Evolutionary conservation across 1,140 invertebrate species (phyloP).

Genomic region (Laupala kohalensis): DNA sequence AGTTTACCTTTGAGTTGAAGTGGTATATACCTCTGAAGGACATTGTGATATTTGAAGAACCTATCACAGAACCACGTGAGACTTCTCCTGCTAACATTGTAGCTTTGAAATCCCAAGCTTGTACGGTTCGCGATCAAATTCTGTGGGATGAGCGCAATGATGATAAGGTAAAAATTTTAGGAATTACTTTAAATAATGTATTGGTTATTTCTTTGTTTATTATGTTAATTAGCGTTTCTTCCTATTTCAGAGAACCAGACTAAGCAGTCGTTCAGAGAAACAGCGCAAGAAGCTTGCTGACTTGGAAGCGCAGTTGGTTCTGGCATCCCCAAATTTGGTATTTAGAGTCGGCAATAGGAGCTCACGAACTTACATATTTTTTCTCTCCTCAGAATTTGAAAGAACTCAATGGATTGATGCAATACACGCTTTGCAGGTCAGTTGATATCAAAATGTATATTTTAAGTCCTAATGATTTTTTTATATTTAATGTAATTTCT

Average conservation of each 20-base stretch:
- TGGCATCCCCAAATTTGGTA: slow-evolving; percentile 70
- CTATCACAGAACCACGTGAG: slow-evolving; percentile 50
- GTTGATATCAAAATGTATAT: not conserved
- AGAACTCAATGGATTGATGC: slow-evolving; percentile 86
- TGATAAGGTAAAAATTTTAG: not conserved
- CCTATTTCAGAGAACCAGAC: slow-evolving; percentile 24
- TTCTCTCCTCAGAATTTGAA: slow-evolving; percentile 87
- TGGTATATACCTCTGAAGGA: slow-evolving; percentile 79
- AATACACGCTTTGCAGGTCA: slow-evolving; percentile 49
- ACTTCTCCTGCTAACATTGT: slow-evolving; percentile 69
- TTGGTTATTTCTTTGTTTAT: not conserved
- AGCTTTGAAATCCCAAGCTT: slow-evolving; percentile 69
- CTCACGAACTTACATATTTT: slow-evolving; percentile 60
- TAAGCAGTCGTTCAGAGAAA: slow-evolving; percentile 58
- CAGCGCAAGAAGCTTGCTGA: slow-evolving; percentile 78
- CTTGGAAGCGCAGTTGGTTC: slow-evolving; percentile 74
- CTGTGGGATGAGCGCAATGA: slow-evolving; percentile 46
- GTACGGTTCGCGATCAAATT: slow-evolving; percentile 72
- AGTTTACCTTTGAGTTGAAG: slow-evolving; percentile 83
- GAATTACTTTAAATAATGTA: not conserved
- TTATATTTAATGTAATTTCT: not conserved
- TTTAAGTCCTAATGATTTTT: not conserved
- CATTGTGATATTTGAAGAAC: slow-evolving; percentile 53
- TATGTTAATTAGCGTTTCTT: not conserved
- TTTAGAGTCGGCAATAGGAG: slow-evolving; percentile 61